Percentiles rank a stretch among this genome's conserved stretches.
Evolutionary conservation across 2,797 vertebrate species (phyloP).

Genomic region (Mallotus villosus): DNA sequence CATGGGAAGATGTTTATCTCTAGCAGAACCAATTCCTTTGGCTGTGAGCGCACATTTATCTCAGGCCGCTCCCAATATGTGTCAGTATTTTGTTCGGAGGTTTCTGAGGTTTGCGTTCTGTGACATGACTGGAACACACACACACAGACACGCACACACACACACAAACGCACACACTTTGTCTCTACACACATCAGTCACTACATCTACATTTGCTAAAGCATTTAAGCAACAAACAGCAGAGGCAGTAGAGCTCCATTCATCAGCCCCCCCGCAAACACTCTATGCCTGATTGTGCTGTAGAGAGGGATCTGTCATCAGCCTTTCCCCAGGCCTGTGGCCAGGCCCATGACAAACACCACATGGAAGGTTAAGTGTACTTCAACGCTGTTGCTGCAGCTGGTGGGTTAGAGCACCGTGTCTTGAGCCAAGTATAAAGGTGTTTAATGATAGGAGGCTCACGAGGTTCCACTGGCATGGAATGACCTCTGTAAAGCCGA

Average conservation of each 20-base stretch:
- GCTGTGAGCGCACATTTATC: background rate
- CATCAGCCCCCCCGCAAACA: background rate
- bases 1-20: constrained; percentile 29
- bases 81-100: background rate
- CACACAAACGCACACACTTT: background rate
- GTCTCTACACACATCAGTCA: background rate
- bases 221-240: background rate
- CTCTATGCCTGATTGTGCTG: background rate
- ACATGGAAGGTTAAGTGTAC: too few relatives aligned
- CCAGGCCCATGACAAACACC: background rate
- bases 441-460: background rate
- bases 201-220: background rate
- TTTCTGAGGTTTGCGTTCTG: background rate
- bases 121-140: background rate
- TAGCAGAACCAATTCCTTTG: constrained; percentile 15
- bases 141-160: background rate
- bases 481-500: background rate
- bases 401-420: too few relatives aligned
- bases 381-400: too few relatives aligned
- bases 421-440: background rate
- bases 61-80: background rate
- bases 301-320: constrained; percentile 5
- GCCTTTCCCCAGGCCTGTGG: background rate
- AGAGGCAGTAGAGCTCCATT: background rate
- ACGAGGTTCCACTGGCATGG: background rate